A percentile compares a stretch with the other conserved stretches of the same genome.
phyloP scores from a whole-genome alignment of 2,113 vertebrate species.

The Stigmatopora argus region DNA sequence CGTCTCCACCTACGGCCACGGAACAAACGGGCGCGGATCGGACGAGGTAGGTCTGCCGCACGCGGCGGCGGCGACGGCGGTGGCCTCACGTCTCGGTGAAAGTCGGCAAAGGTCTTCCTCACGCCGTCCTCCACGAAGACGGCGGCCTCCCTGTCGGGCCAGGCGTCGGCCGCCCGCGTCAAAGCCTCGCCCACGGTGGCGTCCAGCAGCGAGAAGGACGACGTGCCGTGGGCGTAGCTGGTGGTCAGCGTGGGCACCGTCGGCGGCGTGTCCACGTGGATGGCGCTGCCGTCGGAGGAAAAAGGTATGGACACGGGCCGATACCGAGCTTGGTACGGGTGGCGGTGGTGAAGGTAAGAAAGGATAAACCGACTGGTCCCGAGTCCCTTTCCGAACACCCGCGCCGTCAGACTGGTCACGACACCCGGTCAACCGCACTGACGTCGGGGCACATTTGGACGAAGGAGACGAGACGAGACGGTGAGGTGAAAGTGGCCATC shows the following conservation, averaged over 20 bases:
- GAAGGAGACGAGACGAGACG: too few species aligned
- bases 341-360: too few species aligned
- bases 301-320: too few species aligned
- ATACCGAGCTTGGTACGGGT: too few species aligned
- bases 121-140: conserved; percentile 68
- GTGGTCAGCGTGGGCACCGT: conserved; percentile 54
- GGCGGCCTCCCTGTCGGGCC: conserved; percentile 75
- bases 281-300: conserved; percentile 47
- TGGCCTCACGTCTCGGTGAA: conserved; percentile 80
- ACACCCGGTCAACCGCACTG: too few species aligned
- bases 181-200: conserved; percentile 74
- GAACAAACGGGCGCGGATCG: background rate
- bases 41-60: background rate
- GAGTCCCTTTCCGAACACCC: too few species aligned
- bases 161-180: conserved; percentile 53
- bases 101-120: conserved; percentile 79
- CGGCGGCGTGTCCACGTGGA: conserved; percentile 57
- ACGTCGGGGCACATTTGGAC: too few species aligned
- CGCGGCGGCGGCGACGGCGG: too few species aligned
- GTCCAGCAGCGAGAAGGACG: conserved; percentile 45
- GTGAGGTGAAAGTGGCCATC: too few species aligned
- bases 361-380: too few species aligned
- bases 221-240: conserved; percentile 79
- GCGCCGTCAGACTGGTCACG: too few species aligned
- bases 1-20: conserved; percentile 75